Conservation (phyloP, 92 coral and sea anemone species). For the Pocillopora grandis region DNA sequence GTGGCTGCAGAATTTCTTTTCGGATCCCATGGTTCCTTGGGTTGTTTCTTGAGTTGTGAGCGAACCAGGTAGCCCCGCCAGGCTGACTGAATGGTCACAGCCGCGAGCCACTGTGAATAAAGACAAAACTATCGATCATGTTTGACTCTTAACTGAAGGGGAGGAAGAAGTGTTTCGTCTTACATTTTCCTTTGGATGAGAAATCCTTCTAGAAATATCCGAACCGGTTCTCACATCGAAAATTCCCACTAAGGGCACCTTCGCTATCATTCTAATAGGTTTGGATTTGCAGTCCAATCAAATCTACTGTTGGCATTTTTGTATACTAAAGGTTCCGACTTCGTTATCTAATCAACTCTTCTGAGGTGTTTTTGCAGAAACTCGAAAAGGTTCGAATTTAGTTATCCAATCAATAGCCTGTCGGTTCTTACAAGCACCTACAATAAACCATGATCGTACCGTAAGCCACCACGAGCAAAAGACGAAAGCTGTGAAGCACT, state of each 20-base stretch:
- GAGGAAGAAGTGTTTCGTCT: too few relatives aligned
- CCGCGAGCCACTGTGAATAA: slow-evolving; percentile 70
- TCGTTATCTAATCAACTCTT: too few relatives aligned
- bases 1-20: slow-evolving; percentile 83
- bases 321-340: too few relatives aligned
- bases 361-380: neutral
- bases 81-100: slow-evolving; percentile 74
- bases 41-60: slow-evolving; percentile 41
- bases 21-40: slow-evolving; percentile 56
- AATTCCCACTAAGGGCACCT: too few relatives aligned
- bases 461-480: neutral
- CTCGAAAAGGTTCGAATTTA: neutral
- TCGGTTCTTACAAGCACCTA: neutral
- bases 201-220: too few relatives aligned
- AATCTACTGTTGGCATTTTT: too few relatives aligned
- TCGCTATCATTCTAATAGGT: too few relatives aligned
- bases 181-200: too few relatives aligned
- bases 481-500: neutral
- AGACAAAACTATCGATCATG: neutral
- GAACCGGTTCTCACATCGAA: too few relatives aligned
- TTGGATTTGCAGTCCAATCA: too few relatives aligned
- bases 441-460: neutral
- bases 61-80: slow-evolving; percentile 85
- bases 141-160: neutral
- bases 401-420: neutral